Evolutionary conservation across 2,888 invertebrate genomes (phyloP).

Genomic region (Brachycybe producta): DNA sequence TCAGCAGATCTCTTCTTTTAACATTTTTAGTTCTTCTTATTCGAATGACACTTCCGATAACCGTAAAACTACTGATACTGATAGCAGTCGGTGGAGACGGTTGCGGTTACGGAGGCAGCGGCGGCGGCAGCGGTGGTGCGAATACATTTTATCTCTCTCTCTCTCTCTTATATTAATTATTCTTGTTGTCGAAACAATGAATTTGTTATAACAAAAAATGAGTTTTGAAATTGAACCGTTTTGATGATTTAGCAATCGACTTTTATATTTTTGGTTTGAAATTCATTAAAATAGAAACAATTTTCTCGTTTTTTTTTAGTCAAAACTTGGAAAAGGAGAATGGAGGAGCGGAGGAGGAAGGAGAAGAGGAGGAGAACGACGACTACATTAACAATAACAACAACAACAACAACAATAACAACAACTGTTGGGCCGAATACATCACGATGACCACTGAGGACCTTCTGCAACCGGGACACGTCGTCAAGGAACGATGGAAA

Average conservation of each 20-base stretch:
- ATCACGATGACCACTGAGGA: slow-evolving; percentile 77
- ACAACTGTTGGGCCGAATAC: slow-evolving; percentile 22
- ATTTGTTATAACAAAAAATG: background rate
- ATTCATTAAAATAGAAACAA: too few relatives aligned
- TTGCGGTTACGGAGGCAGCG: too few relatives aligned
- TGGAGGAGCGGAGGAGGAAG: slow-evolving; percentile 5
- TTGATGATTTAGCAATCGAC: background rate
- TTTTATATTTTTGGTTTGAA: too few relatives aligned
- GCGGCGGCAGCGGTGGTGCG: too few relatives aligned
- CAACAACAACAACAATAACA: slow-evolving; percentile 15
- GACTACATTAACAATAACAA: slow-evolving; percentile 15
- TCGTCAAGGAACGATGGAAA: slow-evolving; percentile 99
- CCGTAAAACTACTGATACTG: too few relatives aligned
- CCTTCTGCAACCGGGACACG: slow-evolving; percentile 86
- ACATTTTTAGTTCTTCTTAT: too few relatives aligned
- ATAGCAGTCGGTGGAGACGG: too few relatives aligned
- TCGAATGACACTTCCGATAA: too few relatives aligned
- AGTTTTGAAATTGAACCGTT: background rate
- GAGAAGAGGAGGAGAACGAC: slow-evolving; percentile 15
- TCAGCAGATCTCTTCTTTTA: too few relatives aligned
- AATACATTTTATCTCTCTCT: too few relatives aligned
- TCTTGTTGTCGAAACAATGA: background rate
- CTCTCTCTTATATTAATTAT: too few relatives aligned
- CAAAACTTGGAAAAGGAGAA: slow-evolving; percentile 19
- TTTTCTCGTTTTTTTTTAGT: slow-evolving; percentile 13